Percentiles rank a stretch among this genome's conserved stretches.
Conservation (phyloP, 2,888 invertebrate species). For the Agonopterix heracliana region DNA sequence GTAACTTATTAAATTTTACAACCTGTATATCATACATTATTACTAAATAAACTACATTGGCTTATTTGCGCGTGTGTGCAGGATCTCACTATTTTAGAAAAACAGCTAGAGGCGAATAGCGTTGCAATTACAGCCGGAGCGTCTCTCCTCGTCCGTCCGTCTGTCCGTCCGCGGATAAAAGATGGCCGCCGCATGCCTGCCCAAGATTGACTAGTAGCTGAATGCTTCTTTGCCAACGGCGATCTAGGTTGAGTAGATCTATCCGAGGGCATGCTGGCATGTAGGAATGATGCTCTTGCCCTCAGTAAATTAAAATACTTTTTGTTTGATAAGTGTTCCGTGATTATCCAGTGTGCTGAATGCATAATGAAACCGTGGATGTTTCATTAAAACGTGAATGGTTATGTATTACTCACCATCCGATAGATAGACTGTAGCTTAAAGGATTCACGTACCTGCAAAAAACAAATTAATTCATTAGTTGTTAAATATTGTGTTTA, state of each 20-base stretch:
- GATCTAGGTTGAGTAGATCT: constrained; percentile 56
- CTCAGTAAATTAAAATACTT: constrained; percentile 65
- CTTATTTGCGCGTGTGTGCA: constrained; percentile 5
- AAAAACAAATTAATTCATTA: constrained; percentile 9
- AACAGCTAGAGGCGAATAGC: constrained; percentile 60
- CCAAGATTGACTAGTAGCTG: constrained; percentile 72
- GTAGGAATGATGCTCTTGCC: constrained; percentile 52
- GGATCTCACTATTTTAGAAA: constrained; percentile 54
- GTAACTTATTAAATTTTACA: no score
- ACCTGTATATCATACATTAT: neutral
- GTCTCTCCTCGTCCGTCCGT: constrained; percentile 54
- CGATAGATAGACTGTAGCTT: neutral
- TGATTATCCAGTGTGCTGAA: constrained; percentile 46
- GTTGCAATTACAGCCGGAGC: constrained; percentile 63
- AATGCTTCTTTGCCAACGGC: constrained; percentile 62
- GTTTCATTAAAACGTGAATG: constrained; percentile 34
- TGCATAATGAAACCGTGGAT: constrained; percentile 33
- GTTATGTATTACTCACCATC: constrained; percentile 32
- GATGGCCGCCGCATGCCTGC: constrained; percentile 68
- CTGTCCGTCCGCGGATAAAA: constrained; percentile 47
- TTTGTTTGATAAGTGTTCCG: constrained; percentile 57
- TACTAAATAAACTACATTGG: neutral
- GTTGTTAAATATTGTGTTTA: neutral
- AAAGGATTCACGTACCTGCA: constrained; percentile 10
- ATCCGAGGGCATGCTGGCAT: constrained; percentile 51